These are phyloP conservation scores for Plectrocnemia conspersa DNA, from an alignment of 1,140 invertebrate genomes.

Conservation along the genomic window DNA sequence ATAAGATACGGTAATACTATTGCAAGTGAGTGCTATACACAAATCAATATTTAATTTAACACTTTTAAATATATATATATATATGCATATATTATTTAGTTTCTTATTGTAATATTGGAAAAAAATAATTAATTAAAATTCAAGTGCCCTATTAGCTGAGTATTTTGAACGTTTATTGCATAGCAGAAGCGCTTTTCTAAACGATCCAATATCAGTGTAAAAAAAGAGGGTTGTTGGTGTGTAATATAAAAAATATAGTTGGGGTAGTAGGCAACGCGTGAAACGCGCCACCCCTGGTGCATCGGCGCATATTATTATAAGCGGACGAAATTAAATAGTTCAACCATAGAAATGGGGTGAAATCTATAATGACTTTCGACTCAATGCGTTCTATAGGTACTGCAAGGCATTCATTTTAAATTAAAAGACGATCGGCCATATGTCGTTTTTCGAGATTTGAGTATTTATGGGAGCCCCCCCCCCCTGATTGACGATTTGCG, in stretches of 20 bases:
- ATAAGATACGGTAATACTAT: no score
- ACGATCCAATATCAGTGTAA: no score
- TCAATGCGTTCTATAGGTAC: constrained; percentile 5
- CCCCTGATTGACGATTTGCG: no score
- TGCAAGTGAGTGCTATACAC: no score
- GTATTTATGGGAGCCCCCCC: no score
- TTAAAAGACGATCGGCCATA: constrained; percentile 22
- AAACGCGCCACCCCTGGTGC: constrained; percentile 29
- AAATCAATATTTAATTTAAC: background rate
- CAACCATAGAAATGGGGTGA: background rate
- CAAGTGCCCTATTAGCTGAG: background rate
- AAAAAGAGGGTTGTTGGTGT: background rate
- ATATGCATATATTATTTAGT: background rate
- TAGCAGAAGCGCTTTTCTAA: no score
- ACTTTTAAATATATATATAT: background rate
- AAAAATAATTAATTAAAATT: background rate
- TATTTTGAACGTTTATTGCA: no score
- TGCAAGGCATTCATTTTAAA: constrained; percentile 8
- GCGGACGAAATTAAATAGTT: constrained; percentile 33
- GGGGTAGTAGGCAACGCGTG: constrained; percentile 15
- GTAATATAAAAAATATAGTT: constrained; percentile 2
- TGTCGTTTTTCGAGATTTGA: no score
- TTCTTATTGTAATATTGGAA: background rate
- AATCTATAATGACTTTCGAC: background rate
- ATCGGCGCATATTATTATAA: constrained; percentile 35